These are phyloP conservation scores for Aepyceros melampus DNA, from an alignment of 2,113 vertebrate species.

Conservation along the genomic window DNA sequence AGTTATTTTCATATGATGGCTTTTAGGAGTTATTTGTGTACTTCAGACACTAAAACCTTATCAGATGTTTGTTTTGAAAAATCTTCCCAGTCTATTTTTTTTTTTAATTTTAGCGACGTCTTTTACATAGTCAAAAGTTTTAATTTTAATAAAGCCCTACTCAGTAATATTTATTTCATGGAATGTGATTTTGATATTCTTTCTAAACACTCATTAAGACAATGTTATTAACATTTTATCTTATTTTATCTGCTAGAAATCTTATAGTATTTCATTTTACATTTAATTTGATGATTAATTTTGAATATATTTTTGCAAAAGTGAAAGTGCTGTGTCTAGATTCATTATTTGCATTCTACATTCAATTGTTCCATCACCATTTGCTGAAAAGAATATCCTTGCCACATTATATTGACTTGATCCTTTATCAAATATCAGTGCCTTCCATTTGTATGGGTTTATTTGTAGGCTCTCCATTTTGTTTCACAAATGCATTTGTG, in stretches of 20 bases:
- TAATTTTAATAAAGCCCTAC: not conserved
- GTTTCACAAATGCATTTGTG: not conserved
- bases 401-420: not conserved
- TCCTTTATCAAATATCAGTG: not conserved
- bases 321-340: not conserved
- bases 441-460: not conserved
- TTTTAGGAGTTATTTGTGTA: not conserved
- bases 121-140: not conserved
- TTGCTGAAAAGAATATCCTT: not conserved
- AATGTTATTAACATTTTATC: not conserved
- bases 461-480: not conserved
- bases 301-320: not conserved
- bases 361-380: not conserved
- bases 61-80: not conserved
- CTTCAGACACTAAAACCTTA: not conserved
- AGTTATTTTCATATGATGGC: not conserved
- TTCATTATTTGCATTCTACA: not conserved
- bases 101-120: not conserved
- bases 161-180: not conserved
- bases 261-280: not conserved
- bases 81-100: not conserved
- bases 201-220: not conserved
- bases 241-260: not conserved
- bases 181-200: not conserved
- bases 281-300: not conserved